Evolutionary conservation across 1,140 invertebrate genomes (phyloP).

Genomic region (Hypsibius dujardini): DNA sequence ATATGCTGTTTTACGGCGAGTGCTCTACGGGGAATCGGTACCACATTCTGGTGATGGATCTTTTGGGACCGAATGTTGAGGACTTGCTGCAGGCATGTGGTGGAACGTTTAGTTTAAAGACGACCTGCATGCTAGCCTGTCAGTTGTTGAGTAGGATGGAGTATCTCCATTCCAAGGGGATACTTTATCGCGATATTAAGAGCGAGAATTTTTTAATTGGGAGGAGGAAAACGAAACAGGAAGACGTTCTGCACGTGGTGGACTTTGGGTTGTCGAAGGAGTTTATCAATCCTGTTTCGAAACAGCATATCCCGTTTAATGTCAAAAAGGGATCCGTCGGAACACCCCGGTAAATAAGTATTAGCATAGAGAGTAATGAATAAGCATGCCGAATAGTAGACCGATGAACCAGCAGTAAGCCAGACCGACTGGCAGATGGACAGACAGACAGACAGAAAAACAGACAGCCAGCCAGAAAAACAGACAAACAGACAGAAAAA

Average conservation of each 20-base stretch:
- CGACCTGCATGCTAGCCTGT: not conserved
- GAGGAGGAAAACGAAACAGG: not conserved
- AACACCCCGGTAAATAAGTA: conserved; percentile 21
- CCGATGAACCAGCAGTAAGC: no score
- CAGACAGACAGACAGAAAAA: no score
- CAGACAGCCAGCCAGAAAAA: no score
- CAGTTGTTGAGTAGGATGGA: conserved; percentile 2
- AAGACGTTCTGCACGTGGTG: not conserved
- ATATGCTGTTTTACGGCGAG: not conserved
- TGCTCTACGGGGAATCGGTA: not conserved
- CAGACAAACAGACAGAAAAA: no score
- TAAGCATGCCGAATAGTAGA: no score
- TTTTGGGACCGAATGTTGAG: conserved; percentile 2
- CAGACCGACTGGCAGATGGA: no score
- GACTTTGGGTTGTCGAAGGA: conserved; percentile 14
- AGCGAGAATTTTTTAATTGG: conserved; percentile 4
- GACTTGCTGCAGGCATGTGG: conserved; percentile 12
- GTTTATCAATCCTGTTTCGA: not conserved
- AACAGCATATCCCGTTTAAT: not conserved
- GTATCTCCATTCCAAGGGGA: conserved; percentile 3
- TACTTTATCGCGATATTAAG: conserved; percentile 15
- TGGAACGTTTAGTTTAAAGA: not conserved
- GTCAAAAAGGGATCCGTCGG: conserved; percentile 6
- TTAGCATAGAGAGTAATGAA: no score
- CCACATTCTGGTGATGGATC: not conserved